These are phyloP conservation scores for Philantomba maxwellii DNA, from an alignment of 2,113 vertebrate genomes.

Conservation along the genomic window DNA sequence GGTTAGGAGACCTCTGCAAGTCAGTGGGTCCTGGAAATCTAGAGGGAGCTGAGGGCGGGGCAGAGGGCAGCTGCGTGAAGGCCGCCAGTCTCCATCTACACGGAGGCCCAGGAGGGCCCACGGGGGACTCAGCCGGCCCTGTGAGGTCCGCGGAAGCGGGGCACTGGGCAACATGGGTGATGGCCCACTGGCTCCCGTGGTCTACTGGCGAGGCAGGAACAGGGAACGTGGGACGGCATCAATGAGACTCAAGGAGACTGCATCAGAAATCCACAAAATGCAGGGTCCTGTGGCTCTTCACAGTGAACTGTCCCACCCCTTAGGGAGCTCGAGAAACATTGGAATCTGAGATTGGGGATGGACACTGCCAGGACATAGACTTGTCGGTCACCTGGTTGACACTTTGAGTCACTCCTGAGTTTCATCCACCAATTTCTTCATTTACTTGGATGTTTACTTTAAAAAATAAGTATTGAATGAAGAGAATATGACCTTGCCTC, in stretches of 20 bases:
- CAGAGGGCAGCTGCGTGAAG: not conserved
- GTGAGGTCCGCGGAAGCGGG: accelerated
- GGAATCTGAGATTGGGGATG: not conserved
- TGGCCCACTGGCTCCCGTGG: accelerated
- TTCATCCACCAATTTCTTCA: not conserved
- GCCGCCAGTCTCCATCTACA: not conserved
- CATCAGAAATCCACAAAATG: not conserved
- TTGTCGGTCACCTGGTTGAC: not conserved
- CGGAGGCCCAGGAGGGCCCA: accelerated
- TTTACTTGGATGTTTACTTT: not conserved
- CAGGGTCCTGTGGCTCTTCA: not conserved
- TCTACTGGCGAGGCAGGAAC: not conserved
- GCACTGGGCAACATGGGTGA: accelerated
- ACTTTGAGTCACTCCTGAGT: not conserved
- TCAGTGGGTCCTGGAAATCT: not conserved
- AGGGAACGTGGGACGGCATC: not conserved
- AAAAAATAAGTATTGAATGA: not conserved
- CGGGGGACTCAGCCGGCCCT: not conserved
- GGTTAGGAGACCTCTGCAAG: not conserved
- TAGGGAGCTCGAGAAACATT: not conserved
- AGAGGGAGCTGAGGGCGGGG: not conserved
- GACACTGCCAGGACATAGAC: not conserved
- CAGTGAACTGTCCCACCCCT: not conserved
- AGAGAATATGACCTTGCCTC: not conserved
- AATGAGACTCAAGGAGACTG: not conserved